Percentiles rank a stretch among this genome's conserved stretches.
phyloP scores from a whole-genome alignment of 1,140 invertebrate genomes.

The Apocrypta bakeri region DNA sequence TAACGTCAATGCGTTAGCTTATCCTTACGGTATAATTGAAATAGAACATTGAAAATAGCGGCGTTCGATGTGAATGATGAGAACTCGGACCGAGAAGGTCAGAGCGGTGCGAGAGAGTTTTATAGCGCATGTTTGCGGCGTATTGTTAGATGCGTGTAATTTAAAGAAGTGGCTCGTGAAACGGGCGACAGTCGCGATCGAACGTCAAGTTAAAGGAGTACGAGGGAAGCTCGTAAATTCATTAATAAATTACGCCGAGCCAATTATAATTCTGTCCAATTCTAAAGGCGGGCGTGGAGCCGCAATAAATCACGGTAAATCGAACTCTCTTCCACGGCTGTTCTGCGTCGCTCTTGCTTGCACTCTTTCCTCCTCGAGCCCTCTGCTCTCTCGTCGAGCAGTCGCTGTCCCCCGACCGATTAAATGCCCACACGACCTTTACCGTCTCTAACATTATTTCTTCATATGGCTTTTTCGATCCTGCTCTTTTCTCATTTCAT shows the following conservation, averaged over 20 bases:
- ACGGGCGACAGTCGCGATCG: not conserved
- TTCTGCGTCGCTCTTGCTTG: too few species aligned
- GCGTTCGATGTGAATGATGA: too few species aligned
- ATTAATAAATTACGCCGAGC: constrained; percentile 64
- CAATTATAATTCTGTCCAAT: constrained; percentile 68
- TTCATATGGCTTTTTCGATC: not conserved
- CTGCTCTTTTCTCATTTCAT: too few species aligned
- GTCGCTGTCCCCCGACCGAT: constrained; percentile 11
- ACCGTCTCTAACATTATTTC: not conserved
- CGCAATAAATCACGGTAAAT: constrained; percentile 62
- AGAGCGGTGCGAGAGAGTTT: too few species aligned
- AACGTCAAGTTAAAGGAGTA: constrained; percentile 27
- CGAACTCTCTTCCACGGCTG: constrained; percentile 53
- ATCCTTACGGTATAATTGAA: too few species aligned
- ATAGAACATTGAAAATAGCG: too few species aligned
- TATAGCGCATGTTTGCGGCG: not conserved
- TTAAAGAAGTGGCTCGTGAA: constrained; percentile 39
- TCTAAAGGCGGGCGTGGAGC: constrained; percentile 57
- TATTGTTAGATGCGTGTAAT: constrained; percentile 17
- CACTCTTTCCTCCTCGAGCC: not conserved
- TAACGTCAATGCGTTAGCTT: too few species aligned
- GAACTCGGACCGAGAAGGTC: too few species aligned
- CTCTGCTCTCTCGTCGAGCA: too few species aligned
- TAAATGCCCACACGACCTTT: constrained; percentile 14
- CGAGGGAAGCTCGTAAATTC: constrained; percentile 60